Base-by-base conservation (phyloP, 2,888 invertebrate genomes). In the Gortyna flavago region DNA sequence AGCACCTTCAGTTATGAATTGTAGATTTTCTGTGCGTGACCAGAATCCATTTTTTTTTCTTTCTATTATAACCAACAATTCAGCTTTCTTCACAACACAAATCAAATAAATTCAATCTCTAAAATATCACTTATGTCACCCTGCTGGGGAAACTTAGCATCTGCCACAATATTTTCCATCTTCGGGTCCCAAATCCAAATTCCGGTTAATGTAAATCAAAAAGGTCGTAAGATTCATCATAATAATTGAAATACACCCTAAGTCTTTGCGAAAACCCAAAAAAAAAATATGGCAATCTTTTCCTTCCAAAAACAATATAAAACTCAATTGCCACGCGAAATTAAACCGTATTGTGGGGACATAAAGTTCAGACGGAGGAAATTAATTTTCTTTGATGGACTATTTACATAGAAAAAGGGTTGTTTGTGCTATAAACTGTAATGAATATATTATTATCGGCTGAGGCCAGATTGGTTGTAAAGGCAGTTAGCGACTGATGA, bases 351-450 rank as follows among this genome's bases (percentile, higher is more conserved):
- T 72, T 38, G 11, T 41, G 32, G 21, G 25, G n/a, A 13, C 9
- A 51, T 76, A 88, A 71, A 72, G 67, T 73, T 80, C 59, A 64
- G 62, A 38, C 35, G 29, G 2, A 78, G 35, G 57, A 72, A 62
- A 87, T 79, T 80, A 79, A 84, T 79, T 83, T 91, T 80, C 87
- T 84, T 83, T 87, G 89, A 89, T 86, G 70, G 80, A 81, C 74
- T 81, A 93, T 94, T 94, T 93, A 92, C 93, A 93, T 93, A 84
- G 88, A 90, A 89, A 93, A 81, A 81, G 89, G 87, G 81, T 86
- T 88, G 89, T 91, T 90, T 90, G 82, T 86, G 92, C 87, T 89
- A 88, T 88, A 84, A 90, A 89, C 87, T 88, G 84, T 92, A 90
- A 91, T 90, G 87, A 84, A 89, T 89, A 86, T 81, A 81, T 83